Evolutionary conservation across 2,888 invertebrate genomes (phyloP), one percentile per base, ranked within the genome.

Genomic region (Dendrolimus pini): DNA sequence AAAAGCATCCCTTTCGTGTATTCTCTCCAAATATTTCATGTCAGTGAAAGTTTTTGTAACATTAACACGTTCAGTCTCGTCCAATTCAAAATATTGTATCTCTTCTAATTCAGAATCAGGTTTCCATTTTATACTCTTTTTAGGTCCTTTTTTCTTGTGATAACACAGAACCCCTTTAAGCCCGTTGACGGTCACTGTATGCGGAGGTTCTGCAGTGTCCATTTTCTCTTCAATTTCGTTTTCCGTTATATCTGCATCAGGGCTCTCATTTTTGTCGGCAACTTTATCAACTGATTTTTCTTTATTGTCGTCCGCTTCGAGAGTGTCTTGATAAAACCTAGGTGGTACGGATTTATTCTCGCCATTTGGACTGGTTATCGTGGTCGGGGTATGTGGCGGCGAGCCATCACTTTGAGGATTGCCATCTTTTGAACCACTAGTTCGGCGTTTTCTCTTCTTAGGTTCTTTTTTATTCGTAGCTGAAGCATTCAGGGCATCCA

Each of bases 21-120:
- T 93, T 72, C 96, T 94, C 78, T 99, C 99, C 91, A 97, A 94
- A 78, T 96, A 94, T 77, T 97, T 97, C 95, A 97, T 95, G 73
- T 98, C 97, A 52, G 94, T 95, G 83, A 98, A 98, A 47, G 93
- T 96, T 83, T 95, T 97, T 3, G 95, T 97, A 1, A 99, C 98
- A 85, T 99, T 99, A 1, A 98, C 97, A 75, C 99, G 93, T 86
- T 99, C 99, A 13, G 96, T 98, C 85, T 98, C 98, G 83, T 99
- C 98, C 67, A 98, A 87, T 82, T 98, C 98, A 82, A 99, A 99
- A 84, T 94, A 98, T 71, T 95, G 94, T 59, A 97, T 92, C 72
- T 96, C 94, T 70, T 96, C 96, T 47, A 99, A 88, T 65, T 95
- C 93, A 7, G 92, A 85, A 60, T 97, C 97, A 6, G 94, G 93